Conservation (phyloP, 2,113 vertebrate genomes). For the Promerops cafer region DNA sequence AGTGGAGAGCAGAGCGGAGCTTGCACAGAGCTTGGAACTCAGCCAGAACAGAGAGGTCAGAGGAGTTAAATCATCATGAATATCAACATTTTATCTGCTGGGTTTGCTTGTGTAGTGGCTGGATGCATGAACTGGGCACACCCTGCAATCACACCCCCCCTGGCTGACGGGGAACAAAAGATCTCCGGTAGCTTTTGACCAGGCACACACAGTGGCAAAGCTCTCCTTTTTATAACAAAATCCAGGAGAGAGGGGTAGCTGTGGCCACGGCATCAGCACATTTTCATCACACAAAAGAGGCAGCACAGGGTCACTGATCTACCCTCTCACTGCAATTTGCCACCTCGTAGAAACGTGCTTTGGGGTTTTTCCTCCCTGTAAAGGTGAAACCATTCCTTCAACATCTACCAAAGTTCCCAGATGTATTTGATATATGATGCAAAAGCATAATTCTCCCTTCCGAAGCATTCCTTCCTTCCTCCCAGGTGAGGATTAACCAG, state of each 20-base stretch:
- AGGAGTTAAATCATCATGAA: background rate
- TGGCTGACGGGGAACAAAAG: background rate
- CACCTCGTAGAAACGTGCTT: background rate
- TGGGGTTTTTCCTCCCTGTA: background rate
- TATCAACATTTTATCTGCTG: background rate
- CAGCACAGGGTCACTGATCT: background rate
- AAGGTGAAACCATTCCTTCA: background rate
- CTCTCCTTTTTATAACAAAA: background rate
- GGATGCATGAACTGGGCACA: background rate
- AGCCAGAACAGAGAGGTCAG: background rate
- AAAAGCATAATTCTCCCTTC: background rate
- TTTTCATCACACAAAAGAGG: background rate
- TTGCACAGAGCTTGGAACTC: background rate
- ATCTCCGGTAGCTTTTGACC: background rate
- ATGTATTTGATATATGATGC: background rate
- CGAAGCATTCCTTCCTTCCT: background rate
- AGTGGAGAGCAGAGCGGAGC: background rate
- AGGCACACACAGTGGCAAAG: rapidly evolving
- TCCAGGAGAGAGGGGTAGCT: background rate
- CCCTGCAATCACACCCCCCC: background rate
- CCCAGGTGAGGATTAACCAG: background rate
- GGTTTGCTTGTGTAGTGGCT: background rate
- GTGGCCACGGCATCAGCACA: background rate
- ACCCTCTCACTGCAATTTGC: background rate
- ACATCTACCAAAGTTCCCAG: background rate